Conservation (phyloP, 1,140 invertebrate species). For the Sipha flava region DNA sequence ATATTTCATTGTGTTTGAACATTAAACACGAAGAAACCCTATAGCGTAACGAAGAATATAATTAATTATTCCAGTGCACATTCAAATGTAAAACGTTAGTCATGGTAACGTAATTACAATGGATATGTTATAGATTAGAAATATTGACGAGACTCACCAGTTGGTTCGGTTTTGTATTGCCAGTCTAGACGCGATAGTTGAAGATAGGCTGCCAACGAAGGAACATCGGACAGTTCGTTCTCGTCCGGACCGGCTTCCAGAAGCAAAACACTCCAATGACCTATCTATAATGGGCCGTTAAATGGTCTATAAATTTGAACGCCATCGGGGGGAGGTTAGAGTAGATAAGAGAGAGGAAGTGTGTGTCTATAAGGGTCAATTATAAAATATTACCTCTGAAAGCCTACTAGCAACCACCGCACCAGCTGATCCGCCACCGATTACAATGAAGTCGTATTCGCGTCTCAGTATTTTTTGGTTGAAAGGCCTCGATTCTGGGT, state of each 20-base stretch:
- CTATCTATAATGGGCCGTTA: conserved; percentile 42
- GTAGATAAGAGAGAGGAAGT: too few relatives aligned
- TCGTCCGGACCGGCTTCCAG: conserved; percentile 89
- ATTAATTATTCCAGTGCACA: too few relatives aligned
- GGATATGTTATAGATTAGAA: conserved; percentile 50
- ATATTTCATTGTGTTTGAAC: too few relatives aligned
- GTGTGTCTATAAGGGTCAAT: too few relatives aligned
- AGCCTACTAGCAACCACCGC: conserved; percentile 85
- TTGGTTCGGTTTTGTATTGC: conserved; percentile 85
- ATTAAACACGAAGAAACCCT: too few relatives aligned
- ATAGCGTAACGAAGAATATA: too few relatives aligned
- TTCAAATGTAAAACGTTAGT: too few relatives aligned
- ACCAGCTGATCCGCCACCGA: conserved; percentile 87
- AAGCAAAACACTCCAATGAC: conserved; percentile 71
- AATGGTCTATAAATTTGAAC: not conserved
- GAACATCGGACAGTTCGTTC: conserved; percentile 81
- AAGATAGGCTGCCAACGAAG: conserved; percentile 74
- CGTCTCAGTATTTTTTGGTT: conserved; percentile 49
- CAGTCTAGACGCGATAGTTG: conserved; percentile 83
- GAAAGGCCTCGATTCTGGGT: conserved; percentile 64
- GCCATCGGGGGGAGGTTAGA: not conserved
- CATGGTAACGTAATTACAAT: not conserved
- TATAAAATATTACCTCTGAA: conserved; percentile 55
- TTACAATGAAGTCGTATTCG: conserved; percentile 76
- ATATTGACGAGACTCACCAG: conserved; percentile 52